Percentiles rank a stretch among this genome's conserved stretches.
Evolutionary conservation across 2,888 invertebrate species (phyloP).

Genomic region (Lasioglossum oenotherae): DNA sequence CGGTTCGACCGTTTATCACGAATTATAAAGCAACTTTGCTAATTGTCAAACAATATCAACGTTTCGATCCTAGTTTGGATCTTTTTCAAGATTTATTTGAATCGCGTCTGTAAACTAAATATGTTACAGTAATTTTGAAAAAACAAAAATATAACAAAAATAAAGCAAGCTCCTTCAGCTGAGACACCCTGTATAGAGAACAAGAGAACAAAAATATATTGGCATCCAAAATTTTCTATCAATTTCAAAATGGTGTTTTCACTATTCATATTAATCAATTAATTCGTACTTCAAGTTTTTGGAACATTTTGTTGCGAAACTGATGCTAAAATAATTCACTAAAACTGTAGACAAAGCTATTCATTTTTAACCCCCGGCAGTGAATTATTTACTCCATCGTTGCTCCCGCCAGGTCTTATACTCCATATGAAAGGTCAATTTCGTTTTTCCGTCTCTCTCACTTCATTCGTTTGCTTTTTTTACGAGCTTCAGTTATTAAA

Average conservation of each 20-base stretch:
- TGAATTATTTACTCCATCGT: neutral
- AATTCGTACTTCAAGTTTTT: neutral
- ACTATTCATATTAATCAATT: neutral
- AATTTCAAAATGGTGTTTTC: neutral
- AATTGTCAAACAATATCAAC: too few relatives aligned
- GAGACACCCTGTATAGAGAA: neutral
- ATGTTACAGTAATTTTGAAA: too few relatives aligned
- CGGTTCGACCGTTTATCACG: too few relatives aligned
- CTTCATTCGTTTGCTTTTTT: neutral
- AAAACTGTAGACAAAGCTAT: neutral
- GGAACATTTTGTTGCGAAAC: neutral
- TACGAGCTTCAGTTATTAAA: constrained; percentile 20
- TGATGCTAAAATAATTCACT: neutral
- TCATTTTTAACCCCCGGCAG: neutral
- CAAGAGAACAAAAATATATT: neutral
- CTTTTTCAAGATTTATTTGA: too few relatives aligned
- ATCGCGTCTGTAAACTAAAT: too few relatives aligned
- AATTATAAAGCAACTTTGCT: too few relatives aligned
- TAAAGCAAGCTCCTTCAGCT: too few relatives aligned
- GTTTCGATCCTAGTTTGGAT: too few relatives aligned
- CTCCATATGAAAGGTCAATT: neutral
- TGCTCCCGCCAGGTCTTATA: neutral
- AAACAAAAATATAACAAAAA: too few relatives aligned
- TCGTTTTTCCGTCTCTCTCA: neutral
- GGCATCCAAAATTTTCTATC: neutral